Evolutionary conservation across 2,888 invertebrate genomes (phyloP).

Genomic region (Pandemis cinnamomeana): DNA sequence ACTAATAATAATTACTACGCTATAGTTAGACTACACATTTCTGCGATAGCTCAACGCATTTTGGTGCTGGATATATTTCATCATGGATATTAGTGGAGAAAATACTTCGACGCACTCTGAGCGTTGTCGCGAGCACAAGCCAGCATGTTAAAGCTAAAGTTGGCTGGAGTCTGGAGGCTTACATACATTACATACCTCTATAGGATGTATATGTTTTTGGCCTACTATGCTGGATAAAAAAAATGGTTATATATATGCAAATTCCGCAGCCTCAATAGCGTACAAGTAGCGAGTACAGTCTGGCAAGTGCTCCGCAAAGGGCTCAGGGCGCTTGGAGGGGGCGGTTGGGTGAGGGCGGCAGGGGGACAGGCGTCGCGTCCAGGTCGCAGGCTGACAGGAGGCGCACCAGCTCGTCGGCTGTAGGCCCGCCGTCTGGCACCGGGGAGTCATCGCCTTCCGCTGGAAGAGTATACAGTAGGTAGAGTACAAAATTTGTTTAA

Average conservation of each 20-base stretch:
- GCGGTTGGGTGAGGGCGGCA: constrained; percentile 71
- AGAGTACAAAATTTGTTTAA: too few relatives aligned
- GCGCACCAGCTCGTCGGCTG: constrained; percentile 94
- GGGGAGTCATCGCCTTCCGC: constrained; percentile 79
- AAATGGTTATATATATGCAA: background rate
- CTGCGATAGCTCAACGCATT: too few relatives aligned
- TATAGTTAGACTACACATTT: too few relatives aligned
- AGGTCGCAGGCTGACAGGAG: constrained; percentile 97
- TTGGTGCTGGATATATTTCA: too few relatives aligned
- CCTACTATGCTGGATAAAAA: background rate
- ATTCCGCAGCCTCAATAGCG: background rate
- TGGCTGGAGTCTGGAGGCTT: background rate
- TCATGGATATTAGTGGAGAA: background rate
- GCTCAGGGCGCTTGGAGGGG: constrained; percentile 69
- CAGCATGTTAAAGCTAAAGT: background rate
- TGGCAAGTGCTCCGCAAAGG: constrained; percentile 53
- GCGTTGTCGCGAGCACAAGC: background rate
- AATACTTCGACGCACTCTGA: background rate
- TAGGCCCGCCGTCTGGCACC: constrained; percentile 92
- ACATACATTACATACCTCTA: background rate
- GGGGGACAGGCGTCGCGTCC: constrained; percentile 88
- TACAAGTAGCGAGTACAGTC: constrained; percentile 41
- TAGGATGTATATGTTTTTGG: background rate
- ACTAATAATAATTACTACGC: too few relatives aligned
- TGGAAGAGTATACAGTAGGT: constrained; percentile 40